Evolutionary conservation across 2,888 invertebrate species (phyloP).

Genomic region (Cyclophora albipunctata): DNA sequence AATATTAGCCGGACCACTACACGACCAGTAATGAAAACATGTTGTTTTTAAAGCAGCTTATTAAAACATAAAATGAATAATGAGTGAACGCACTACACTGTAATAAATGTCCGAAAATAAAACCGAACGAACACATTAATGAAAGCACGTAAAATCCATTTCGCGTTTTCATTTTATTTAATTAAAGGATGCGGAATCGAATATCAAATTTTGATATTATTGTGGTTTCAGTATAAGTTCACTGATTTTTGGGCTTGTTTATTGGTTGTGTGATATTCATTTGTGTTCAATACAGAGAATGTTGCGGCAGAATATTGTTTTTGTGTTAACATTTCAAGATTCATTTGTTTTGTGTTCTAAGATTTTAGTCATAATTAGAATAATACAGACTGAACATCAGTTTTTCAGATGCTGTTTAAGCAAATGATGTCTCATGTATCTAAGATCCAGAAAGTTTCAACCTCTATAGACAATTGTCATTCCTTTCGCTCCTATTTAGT

Average conservation of each 20-base stretch:
- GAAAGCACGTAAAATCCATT: conserved; percentile 75
- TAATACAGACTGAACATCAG: too few relatives aligned
- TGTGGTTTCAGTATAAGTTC: conserved; percentile 13
- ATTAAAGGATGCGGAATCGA: conserved; percentile 57
- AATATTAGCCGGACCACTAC: conserved; percentile 41
- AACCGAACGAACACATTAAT: conserved; percentile 66
- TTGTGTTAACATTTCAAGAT: too few relatives aligned
- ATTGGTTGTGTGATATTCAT: too few relatives aligned
- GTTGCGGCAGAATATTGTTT: too few relatives aligned
- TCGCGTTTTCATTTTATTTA: conserved; percentile 73
- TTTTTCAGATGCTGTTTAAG: too few relatives aligned
- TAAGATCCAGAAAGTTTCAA: too few relatives aligned
- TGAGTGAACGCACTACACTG: conserved; percentile 57
- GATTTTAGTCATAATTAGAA: too few relatives aligned
- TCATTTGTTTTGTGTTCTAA: too few relatives aligned
- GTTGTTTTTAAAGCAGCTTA: conserved; percentile 72
- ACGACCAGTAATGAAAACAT: conserved; percentile 59
- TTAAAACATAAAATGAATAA: conserved; percentile 67
- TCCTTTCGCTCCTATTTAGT: too few relatives aligned
- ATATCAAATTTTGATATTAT: conserved; percentile 9
- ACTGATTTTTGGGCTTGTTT: not conserved
- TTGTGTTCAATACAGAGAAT: too few relatives aligned
- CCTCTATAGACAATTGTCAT: too few relatives aligned
- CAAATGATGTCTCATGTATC: too few relatives aligned
- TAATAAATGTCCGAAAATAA: conserved; percentile 71